phyloP scores from a whole-genome alignment of 2,888 invertebrate genomes.

The Muschampia plurimacula region DNA sequence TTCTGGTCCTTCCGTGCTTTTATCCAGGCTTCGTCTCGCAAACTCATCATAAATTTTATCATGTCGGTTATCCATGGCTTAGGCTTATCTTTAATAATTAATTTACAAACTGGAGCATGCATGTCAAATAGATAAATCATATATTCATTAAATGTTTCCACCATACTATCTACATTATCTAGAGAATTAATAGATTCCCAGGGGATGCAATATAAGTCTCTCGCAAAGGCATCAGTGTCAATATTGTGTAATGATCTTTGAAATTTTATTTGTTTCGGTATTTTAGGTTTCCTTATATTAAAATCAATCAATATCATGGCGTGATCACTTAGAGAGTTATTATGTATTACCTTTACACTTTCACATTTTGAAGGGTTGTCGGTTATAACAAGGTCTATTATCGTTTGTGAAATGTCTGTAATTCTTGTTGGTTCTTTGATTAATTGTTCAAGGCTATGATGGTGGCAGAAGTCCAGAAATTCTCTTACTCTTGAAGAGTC shows the following conservation, averaged over 20 bases:
- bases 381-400: conserved; percentile 11
- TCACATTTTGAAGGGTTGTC: background rate
- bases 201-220: background rate
- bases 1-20: conserved; percentile 28
- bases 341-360: conserved; percentile 8
- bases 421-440: conserved; percentile 19
- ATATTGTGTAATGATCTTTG: background rate
- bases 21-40: conserved; percentile 38
- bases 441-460: conserved; percentile 16
- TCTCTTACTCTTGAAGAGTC: background rate
- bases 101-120: conserved; percentile 40
- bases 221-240: background rate
- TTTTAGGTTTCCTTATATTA: conserved; percentile 28
- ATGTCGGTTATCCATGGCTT: conserved; percentile 44
- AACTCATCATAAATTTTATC: conserved; percentile 42
- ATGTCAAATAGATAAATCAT: conserved; percentile 33
- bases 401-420: background rate
- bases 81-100: conserved; percentile 27
- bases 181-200: background rate
- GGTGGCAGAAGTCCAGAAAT: conserved; percentile 4
- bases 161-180: conserved; percentile 24
- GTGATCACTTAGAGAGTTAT: conserved; percentile 32
- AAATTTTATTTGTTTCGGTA: background rate
- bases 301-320: conserved; percentile 22
- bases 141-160: conserved; percentile 33